Evolutionary conservation across 2,113 vertebrate genomes (phyloP).

Genomic region (Setophaga kirtlandii): DNA sequence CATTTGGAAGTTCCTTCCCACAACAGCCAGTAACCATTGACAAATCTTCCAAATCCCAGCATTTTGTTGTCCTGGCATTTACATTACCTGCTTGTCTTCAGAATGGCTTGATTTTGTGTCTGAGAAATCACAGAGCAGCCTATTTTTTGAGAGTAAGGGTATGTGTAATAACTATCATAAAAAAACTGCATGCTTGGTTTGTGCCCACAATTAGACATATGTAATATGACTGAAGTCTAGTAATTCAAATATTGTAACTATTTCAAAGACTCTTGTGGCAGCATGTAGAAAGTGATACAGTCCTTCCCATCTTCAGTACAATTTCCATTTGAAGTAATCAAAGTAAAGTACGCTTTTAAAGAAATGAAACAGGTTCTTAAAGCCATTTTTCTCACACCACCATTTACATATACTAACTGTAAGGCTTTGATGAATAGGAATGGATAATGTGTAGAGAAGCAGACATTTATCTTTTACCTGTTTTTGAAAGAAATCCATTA

Average conservation of each 20-base stretch:
- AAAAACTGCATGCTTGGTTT: background rate
- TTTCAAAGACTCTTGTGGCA: background rate
- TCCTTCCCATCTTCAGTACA: background rate
- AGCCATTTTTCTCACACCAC: background rate
- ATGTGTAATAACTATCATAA: fast-evolving
- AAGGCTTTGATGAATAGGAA: background rate
- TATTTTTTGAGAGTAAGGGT: background rate
- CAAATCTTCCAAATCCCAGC: background rate
- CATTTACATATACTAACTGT: background rate
- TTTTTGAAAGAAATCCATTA: background rate
- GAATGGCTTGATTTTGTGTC: background rate
- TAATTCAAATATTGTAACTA: background rate
- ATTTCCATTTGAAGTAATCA: background rate
- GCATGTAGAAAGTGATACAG: background rate
- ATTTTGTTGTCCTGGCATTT: background rate
- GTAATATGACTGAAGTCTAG: background rate
- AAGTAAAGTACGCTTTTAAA: background rate
- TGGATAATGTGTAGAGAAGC: background rate
- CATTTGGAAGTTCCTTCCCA: background rate
- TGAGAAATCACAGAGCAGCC: background rate
- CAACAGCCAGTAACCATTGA: background rate
- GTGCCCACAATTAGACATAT: background rate
- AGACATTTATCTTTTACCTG: background rate
- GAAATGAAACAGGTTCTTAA: background rate
- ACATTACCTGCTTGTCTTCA: background rate